Evolutionary conservation across 1,140 invertebrate genomes (phyloP), one percentile per base, ranked within the genome.

Genomic region (Drosophila punjabiensis): DNA sequence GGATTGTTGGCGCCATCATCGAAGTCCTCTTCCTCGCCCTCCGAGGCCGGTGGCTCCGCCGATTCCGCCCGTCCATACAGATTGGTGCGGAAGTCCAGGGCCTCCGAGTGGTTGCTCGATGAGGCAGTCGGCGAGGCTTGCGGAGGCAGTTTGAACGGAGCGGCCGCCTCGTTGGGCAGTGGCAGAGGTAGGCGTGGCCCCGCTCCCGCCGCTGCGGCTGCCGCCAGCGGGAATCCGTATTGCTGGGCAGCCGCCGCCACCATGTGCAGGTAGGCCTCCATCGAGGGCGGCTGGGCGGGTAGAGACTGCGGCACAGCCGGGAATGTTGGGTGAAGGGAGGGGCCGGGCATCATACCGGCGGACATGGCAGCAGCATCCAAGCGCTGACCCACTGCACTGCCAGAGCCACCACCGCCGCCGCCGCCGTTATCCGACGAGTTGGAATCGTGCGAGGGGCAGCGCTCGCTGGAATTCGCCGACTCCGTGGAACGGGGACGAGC

Each of bases 401-500:
- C 50, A 18, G 10, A 41, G 32, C 28, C 59, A 20, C 94, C 92
- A 79, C 95, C 93, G 85, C 96, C 94, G n/a, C 47, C 58, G 65
- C 62, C 45, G 32, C 89, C 91, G 45, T 92, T 92, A 48, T 92
- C 92, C 24, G 96, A 95, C 92, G 96, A 95, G 76, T 95, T 94
- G 41, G 95, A 96, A 91, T 96, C 96, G 85, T 95, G 94, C 58
- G 95, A 96, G 41, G 95, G 95, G 90, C 95, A 96, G 47, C 95
- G 94, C 66, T 95, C 95, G 83, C 95, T 96, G 66, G 95, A 95
- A 78, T 96, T 95, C 7, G 92, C 92, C 69, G 96, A 97, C 92
- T 97, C 96, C 84, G 96, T 95, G 67, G 96, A 97, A 75, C 96
- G 95, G 93, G 96, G 96, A 92, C 96, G 95, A 75, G 96, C 96